Conservation (phyloP, 1,140 invertebrate species). For the Drosophila auraria region DNA sequence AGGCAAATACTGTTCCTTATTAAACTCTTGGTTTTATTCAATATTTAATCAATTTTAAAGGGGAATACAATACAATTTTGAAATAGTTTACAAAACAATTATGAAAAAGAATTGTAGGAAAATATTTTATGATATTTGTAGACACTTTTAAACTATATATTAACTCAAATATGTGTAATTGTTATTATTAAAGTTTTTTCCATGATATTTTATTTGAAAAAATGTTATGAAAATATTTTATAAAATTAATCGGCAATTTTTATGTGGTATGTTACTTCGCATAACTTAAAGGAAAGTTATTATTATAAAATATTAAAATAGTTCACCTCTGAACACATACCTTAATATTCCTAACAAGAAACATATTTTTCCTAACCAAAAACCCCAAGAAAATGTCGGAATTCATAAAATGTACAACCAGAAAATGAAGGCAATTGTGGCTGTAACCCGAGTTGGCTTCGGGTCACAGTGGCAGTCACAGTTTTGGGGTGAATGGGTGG, state of each 20-base stretch:
- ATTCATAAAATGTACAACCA: background rate
- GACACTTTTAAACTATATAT: background rate
- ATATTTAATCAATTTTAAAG: background rate
- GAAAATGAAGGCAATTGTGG: slow-evolving; percentile 11
- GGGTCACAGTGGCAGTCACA: slow-evolving; percentile 29
- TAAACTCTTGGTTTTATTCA: background rate
- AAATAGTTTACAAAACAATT: background rate
- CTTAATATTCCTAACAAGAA: background rate
- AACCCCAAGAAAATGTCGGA: background rate
- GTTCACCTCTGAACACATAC: too few species aligned
- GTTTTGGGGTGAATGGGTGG: slow-evolving; percentile 35
- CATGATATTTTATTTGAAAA: too few species aligned
- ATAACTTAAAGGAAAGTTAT: too few species aligned
- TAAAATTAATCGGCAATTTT: too few species aligned
- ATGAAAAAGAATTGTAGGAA: background rate
- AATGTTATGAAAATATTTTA: too few species aligned
- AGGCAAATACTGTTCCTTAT: background rate
- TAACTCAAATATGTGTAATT: too few species aligned
- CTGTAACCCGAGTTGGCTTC: slow-evolving; percentile 25
- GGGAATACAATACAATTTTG: background rate
- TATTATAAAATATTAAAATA: too few species aligned
- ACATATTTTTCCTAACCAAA: background rate
- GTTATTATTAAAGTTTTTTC: too few species aligned
- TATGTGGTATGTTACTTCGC: background rate
- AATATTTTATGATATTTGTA: background rate